Evolutionary conservation across 2,113 vertebrate species (phyloP), one percentile per base, ranked within the genome.

Genomic region (Emydura subglobosa): DNA sequence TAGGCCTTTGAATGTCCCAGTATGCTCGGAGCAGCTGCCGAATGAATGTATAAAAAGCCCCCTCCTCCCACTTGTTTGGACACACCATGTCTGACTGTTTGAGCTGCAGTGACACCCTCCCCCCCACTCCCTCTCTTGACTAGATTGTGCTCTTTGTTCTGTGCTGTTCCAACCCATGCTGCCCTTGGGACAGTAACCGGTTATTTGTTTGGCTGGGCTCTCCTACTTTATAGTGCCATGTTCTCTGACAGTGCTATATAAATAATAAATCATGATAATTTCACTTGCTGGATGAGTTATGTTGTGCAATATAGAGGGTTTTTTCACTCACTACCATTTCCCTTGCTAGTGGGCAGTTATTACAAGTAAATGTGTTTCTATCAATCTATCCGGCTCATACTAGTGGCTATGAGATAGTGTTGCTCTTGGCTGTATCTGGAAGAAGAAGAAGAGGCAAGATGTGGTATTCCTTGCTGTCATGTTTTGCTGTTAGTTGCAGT

Each of bases 291-390:
- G 78, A 50, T 81, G 12, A 86, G 86, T 95, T 74, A 83, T 59
- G 1, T 44, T 44, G 8, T 81, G 3, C 50, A n/a, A 86, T 87
- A 9, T 65, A 9, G 5, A 29, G 6, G 24, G 0, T 0, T 1
- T 87, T 65, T 82, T 53, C 57, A 7, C 50, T 16, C 61, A 1
- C 10, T 82, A 12, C 6, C 50, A 82, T 34, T 86, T 19, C 1
- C 5, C 31, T 25, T n/a, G 13, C 61, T 76, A 1, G 11, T 84
- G 65, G 65, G n/a, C 65, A 6, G 49, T 3, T 34, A 22, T 5
- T 25, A 22, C 82, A 49, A 5, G 86, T 86, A 91, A 88, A 34
- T 93, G 85, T 85, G 85, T 85, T 51, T 51, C 83, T 5, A 51
- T 79, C 19, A 74, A 42, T 78, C 34, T 86, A 3, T 25, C 91